Evolutionary conservation across 2,888 invertebrate species (phyloP), one percentile per base, ranked within the genome.

Genomic region (Tigriopus californicus): DNA sequence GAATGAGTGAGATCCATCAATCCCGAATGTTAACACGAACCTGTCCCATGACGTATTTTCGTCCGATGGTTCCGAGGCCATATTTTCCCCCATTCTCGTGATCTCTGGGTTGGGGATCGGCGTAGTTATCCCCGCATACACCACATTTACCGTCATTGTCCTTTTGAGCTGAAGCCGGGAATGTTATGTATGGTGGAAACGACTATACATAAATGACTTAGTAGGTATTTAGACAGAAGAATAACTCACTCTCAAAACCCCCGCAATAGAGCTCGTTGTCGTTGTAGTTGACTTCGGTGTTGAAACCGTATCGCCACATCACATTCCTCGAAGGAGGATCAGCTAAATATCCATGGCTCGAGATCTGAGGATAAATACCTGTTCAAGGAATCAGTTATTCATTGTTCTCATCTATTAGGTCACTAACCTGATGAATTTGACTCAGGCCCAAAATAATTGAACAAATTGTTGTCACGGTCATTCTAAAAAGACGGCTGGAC

Each of bases 241-340:
- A 33, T 5, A 3, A 33, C 53, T 53, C 20, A 53, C 53, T 41
- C 5, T 4, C 15, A 25, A 84, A 86, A 56, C 89, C 91, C 24
- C 90, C 91, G 69, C 92, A 92, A 72, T 85, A 91, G 15, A 91
- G 77, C 72, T 91, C 90, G 67, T 91, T 91, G 71, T 92, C 91
- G 67, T 91, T 88, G 70, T 90, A 92, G 73, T 92, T 89, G 61
- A 87, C 86, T 1, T 91, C 88, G 73, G 86, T 90, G n/a, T 85
- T 84, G 72, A 83, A 92, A 0, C 92, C 92, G 68, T 85, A 85
- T 62, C 92, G 76, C 92, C 92, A 94, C 89, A 91, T 90, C 54
- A 85, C 83, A 73, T 91, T 89, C 61, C 92, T 77, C 0, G 89
- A 83, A 2, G 92, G 91, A 0, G 92, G 92, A 70, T 91, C 87